phyloP scores from a whole-genome alignment of 1,140 invertebrate species.

The Tetraneura akinire region DNA sequence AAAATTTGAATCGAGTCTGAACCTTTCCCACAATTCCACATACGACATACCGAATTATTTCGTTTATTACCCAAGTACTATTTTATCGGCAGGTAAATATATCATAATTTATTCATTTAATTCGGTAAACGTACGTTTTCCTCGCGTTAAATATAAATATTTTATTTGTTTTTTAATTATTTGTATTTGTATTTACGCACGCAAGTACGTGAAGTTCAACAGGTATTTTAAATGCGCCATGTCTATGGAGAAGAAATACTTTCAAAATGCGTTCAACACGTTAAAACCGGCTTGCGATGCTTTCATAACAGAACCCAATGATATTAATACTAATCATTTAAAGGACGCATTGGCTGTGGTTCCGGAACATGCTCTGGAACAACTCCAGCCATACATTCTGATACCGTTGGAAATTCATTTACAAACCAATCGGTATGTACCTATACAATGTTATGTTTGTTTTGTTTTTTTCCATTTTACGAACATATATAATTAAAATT shows the following conservation, averaged over 20 bases:
- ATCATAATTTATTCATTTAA: no score
- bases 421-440: conserved; percentile 14
- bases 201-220: no score
- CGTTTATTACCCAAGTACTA: no score
- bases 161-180: no score
- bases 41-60: no score
- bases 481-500: background rate
- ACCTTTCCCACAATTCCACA: no score
- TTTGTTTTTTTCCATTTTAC: background rate
- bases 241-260: background rate
- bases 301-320: conserved; percentile 44
- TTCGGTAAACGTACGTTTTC: no score
- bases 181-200: no score
- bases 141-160: no score
- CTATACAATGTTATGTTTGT: background rate
- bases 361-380: conserved; percentile 14
- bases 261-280: conserved; percentile 7
- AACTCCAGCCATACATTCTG: conserved; percentile 29
- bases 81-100: no score
- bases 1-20: no score
- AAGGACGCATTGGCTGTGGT: background rate
- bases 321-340: conserved; percentile 8
- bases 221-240: background rate
- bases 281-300: conserved; percentile 50
- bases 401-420: conserved; percentile 48